Evolutionary conservation across 2,113 vertebrate species (phyloP), one percentile per base, ranked within the genome.

Genomic region (Solea senegalensis): DNA sequence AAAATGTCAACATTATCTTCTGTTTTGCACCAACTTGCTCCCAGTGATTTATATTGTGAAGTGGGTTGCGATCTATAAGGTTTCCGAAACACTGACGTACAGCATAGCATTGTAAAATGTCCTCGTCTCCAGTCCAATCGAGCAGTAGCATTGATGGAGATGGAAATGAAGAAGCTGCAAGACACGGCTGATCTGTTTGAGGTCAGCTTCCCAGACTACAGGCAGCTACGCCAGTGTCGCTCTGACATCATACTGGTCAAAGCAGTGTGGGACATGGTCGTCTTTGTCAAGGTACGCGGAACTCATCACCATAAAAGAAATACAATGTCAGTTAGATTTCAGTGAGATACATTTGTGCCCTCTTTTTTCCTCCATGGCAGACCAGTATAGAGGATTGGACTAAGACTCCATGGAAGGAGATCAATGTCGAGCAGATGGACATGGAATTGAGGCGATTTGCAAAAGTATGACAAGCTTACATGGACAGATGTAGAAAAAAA

Each of bases 361-460:
- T 8, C 5, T 44, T 72, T 27, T 85, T 5, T 12, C 81, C 45
- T 15, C 2, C 11, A 3, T 78, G 7, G 8, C 78, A 96, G 95
- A 94, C 93, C 61, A 95, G 93, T 86, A 96, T 95, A 92, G 93
- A 94, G 86, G 92, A 94, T 69, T 95, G 92, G 92, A 94, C 94
- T 67, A 96, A 96, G 92, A 96, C 93, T 45, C 94, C 89, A 72
- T 93, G 91, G 94, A 95, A 96, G 85, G 92, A 96, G 90, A 95
- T 94, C 90, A 95, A 95, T 21, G 90, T 95, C 69, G 94, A 96
- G 74, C 92, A 95, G 90, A 95, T 94, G 94, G 96, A 96, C 83
- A 93, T 91, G 88, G 93, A 94, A 71, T 92, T 95, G 69, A 88
- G 94, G 89, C 92, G 95, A 87, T 94, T 95, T 88, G 94, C 94